Conservation (phyloP, 1,140 invertebrate species). For the Plutomurus gul region DNA sequence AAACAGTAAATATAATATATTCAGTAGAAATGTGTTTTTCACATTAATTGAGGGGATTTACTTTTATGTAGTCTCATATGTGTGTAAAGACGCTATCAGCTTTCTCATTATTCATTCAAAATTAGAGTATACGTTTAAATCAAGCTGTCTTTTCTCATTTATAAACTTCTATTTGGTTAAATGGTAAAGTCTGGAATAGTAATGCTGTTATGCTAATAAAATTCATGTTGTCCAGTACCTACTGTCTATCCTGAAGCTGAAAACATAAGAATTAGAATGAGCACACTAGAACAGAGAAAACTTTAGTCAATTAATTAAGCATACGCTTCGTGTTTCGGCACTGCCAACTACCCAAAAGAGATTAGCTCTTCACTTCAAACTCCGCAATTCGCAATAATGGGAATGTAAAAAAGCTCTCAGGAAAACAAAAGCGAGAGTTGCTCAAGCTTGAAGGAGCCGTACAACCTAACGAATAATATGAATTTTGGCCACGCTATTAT, state of each 20-base stretch:
- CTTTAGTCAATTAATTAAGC: constrained; percentile 27
- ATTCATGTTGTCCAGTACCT: too few species aligned
- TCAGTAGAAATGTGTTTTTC: too few species aligned
- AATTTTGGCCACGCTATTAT: constrained; percentile 5
- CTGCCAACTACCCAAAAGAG: background rate
- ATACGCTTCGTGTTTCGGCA: constrained; percentile 19
- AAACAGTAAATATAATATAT: too few species aligned
- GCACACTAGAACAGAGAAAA: background rate
- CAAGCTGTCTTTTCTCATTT: too few species aligned
- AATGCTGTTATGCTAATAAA: too few species aligned
- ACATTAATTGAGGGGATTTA: too few species aligned
- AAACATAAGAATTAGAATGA: background rate
- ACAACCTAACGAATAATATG: constrained; percentile 5
- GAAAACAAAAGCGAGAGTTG: constrained; percentile 7
- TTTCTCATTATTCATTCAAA: too few species aligned
- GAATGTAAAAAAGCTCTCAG: constrained; percentile 23
- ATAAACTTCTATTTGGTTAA: too few species aligned
- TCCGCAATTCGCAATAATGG: constrained; percentile 23
- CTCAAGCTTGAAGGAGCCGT: constrained; percentile 25
- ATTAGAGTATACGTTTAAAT: too few species aligned
- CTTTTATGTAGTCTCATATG: too few species aligned
- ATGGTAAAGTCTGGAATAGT: too few species aligned
- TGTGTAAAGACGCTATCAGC: too few species aligned
- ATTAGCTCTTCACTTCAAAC: constrained; percentile 25
- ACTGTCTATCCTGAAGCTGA: background rate